Conservation (phyloP, 2,888 invertebrate species). For the Mechanitis mazaeus region DNA sequence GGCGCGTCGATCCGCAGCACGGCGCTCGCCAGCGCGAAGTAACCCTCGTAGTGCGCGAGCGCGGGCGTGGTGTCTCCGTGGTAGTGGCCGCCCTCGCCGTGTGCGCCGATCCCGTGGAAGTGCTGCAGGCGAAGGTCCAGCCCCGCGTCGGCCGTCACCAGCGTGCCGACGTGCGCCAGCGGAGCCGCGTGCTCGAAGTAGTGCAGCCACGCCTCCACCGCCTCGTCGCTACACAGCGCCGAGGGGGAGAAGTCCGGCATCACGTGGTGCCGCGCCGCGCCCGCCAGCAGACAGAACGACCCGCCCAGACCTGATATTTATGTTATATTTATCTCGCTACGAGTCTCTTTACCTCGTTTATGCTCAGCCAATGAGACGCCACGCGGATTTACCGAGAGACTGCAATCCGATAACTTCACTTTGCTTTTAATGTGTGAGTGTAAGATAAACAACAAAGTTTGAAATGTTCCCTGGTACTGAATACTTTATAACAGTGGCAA, state of each 20-base stretch:
- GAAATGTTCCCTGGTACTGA: too few relatives aligned
- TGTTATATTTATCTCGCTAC: not conserved
- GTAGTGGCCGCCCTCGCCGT: constrained; percentile 95
- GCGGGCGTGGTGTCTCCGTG: constrained; percentile 96
- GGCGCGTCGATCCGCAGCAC: constrained; percentile 88
- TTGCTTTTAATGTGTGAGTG: too few relatives aligned
- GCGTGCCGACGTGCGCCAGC: constrained; percentile 89
- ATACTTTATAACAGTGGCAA: too few relatives aligned
- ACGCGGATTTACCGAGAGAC: too few relatives aligned
- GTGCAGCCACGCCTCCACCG: constrained; percentile 91
- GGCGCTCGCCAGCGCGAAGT: constrained; percentile 86
- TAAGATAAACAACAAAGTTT: too few relatives aligned
- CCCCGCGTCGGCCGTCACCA: constrained; percentile 89
- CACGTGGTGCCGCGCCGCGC: constrained; percentile 92
- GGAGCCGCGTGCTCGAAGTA: constrained; percentile 95
- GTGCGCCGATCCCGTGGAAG: constrained; percentile 93
- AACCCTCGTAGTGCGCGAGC: constrained; percentile 91
- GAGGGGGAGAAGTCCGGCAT: constrained; percentile 94
- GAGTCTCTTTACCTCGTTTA: too few relatives aligned
- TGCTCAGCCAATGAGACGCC: too few relatives aligned
- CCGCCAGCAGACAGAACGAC: constrained; percentile 87
- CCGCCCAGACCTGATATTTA: constrained; percentile 86
- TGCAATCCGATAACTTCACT: too few relatives aligned
- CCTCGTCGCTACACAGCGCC: constrained; percentile 83
- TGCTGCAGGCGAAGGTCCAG: constrained; percentile 95